Evolutionary conservation across 2,797 vertebrate species (phyloP).

Genomic region (Anniella stebbinsi): DNA sequence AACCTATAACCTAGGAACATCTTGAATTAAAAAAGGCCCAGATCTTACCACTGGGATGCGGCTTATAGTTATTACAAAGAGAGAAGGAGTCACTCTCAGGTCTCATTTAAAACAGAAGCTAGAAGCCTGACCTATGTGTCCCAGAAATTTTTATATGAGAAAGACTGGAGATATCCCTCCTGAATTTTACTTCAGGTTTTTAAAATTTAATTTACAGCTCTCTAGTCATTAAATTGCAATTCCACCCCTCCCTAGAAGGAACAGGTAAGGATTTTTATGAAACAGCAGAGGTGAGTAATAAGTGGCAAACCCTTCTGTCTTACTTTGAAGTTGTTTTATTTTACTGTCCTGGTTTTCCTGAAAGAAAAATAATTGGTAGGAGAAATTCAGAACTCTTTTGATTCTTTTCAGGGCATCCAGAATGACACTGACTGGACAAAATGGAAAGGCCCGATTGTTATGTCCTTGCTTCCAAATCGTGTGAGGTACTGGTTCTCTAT

Average conservation of each 20-base stretch:
- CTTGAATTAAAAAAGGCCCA: not conserved
- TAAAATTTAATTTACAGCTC: slow-evolving; percentile 23
- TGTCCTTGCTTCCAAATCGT: not conserved
- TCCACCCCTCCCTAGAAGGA: slow-evolving; percentile 22
- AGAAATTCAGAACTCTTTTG: slow-evolving; percentile 7
- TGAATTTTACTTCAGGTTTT: slow-evolving; percentile 51
- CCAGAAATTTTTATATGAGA: slow-evolving; percentile 22
- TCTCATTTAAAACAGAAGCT: slow-evolving; percentile 34
- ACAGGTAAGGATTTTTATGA: slow-evolving; percentile 52
- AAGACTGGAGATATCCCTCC: slow-evolving; percentile 32
- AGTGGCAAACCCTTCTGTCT: slow-evolving; percentile 20
- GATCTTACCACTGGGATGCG: not conserved
- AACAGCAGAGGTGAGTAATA: slow-evolving; percentile 44
- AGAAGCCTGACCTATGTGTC: not conserved
- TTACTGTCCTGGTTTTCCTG: slow-evolving; percentile 4
- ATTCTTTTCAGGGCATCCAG: slow-evolving; percentile 24
- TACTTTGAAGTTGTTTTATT: not conserved
- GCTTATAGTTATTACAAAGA: not conserved
- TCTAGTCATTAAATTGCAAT: slow-evolving; percentile 31
- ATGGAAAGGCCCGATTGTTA: not conserved
- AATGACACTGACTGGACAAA: slow-evolving; percentile 33
- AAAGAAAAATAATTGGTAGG: slow-evolving; percentile 28
- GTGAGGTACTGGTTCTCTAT: too few relatives aligned
- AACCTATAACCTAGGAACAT: not conserved
- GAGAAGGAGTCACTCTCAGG: not conserved